Base-by-base conservation (phyloP, 2,888 invertebrate species). In the Brenthis daphne region DNA sequence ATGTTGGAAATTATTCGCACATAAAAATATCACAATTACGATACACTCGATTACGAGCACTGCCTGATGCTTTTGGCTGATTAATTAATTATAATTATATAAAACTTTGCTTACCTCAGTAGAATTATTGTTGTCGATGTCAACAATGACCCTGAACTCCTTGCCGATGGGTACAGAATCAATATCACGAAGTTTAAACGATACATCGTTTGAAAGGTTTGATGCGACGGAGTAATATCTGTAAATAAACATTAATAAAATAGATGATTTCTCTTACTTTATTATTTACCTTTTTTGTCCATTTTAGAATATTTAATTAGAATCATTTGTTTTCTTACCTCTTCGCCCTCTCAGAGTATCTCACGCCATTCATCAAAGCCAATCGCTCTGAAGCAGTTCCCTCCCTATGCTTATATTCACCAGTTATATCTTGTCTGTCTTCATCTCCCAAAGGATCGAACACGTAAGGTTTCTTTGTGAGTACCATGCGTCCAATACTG, bases 401-500 rank as follows among this genome's bases (percentile, higher is more conserved):
- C 88, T 97, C 97, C 65, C 90, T 89, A 61, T 94, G 93, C 85
- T 97, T 97, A 88, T 97, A 97, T 72, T 94, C 87, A 0, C 85
- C 76, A 0, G 95, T 96, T 75, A 97, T 95, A 76, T 96, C 95
- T 78, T 95, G 94, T 1, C 95, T 90, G 77, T 97, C 96, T 61
- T 93, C 94, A 74, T 96, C 96, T 0, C 96, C 96, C 51, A 94
- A 93, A 0, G 95, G 95, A 80, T 96, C 96, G 78, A 94, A 96
- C 14, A 95, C 90, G 82, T 94, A 96, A 0, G 96, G 95, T 76
- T 94, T 94, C 88, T 97, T 97, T 0, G 97, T 97, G 11, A 96
- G 88, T 64, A 97, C 93, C 90, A 94, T 94, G 37, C 95, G 94
- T 0, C 97, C 97, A 77, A 97, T 95, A 77, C 97, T 96, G 85